These are phyloP conservation scores for Umimayanthus kanabou DNA, from an alignment of 92 coral and sea anemone species.

Conservation along the genomic window DNA sequence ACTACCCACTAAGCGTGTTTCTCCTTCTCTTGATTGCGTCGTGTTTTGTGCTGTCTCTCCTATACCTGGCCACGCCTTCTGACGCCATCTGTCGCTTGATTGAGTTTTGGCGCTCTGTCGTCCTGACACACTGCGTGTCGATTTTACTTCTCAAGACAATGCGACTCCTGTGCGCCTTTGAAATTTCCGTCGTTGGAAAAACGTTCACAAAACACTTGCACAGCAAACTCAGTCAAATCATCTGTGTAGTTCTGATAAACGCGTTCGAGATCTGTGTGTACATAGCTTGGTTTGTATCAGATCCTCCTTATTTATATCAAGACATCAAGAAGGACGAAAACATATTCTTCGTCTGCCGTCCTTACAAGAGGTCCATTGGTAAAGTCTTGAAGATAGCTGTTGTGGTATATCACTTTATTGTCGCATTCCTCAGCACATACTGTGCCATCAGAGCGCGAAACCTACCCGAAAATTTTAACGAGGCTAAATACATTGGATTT, in stretches of 20 bases:
- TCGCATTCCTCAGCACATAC: slow-evolving; percentile 55
- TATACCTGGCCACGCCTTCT: slow-evolving; percentile 2
- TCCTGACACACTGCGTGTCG: slow-evolving; percentile 65
- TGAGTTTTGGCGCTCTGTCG: not conserved
- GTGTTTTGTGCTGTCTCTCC: slow-evolving; percentile 56
- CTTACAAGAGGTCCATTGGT: slow-evolving; percentile 54
- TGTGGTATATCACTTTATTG: slow-evolving; percentile 52
- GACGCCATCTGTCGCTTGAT: slow-evolving; percentile 51
- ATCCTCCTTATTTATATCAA: slow-evolving; percentile 57
- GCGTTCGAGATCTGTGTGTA: slow-evolving; percentile 37
- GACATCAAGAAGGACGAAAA: slow-evolving; percentile 48
- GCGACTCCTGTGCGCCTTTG: slow-evolving; percentile 29
- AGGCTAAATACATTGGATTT: slow-evolving; percentile 27
- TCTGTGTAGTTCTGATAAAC: slow-evolving; percentile 52
- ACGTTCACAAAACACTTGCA: slow-evolving; percentile 3
- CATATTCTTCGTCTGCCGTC: slow-evolving; percentile 38
- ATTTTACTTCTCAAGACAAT: not conserved
- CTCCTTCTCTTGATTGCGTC: not conserved
- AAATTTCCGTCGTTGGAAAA: slow-evolving; percentile 48
- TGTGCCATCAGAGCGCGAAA: slow-evolving; percentile 58
- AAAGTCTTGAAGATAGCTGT: slow-evolving; percentile 47
- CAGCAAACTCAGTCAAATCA: slow-evolving; percentile 49
- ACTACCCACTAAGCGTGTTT: slow-evolving; percentile 58
- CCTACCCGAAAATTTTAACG: slow-evolving; percentile 49
- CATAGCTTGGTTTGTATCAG: slow-evolving; percentile 35